These are phyloP conservation scores for Monarcha castaneiventris DNA, from an alignment of 2,113 vertebrate species.

Conservation along the genomic window DNA sequence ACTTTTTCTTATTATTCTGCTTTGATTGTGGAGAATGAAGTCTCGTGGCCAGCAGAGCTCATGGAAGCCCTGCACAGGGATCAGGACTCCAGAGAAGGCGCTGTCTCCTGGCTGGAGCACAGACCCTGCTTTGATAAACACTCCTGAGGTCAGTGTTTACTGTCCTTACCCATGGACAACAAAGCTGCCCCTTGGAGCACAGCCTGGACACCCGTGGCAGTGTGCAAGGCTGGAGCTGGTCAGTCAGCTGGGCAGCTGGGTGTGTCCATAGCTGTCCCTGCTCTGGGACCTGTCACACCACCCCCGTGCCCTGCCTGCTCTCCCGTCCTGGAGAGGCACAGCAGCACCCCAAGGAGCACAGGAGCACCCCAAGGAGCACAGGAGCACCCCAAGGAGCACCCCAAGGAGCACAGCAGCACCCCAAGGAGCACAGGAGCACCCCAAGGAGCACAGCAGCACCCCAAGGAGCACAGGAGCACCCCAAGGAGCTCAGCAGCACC, in stretches of 20 bases:
- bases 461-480: no score
- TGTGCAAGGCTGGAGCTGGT: background rate
- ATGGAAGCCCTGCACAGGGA: background rate
- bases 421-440: no score
- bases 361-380: no score
- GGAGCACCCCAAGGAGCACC: no score
- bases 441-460: no score
- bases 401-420: no score
- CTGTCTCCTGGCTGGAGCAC: background rate
- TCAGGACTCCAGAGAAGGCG: background rate
- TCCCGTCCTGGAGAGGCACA: background rate
- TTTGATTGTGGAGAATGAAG: background rate
- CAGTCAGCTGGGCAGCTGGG: background rate
- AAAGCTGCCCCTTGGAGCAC: background rate
- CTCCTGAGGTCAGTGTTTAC: background rate
- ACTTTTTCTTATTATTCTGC: background rate
- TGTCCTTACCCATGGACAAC: background rate
- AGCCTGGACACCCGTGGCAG: background rate
- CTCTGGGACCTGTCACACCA: background rate
- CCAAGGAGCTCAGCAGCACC: no score
- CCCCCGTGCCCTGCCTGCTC: background rate
- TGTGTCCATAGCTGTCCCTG: background rate
- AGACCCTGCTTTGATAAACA: background rate
- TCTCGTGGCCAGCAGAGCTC: background rate
- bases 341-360: background rate